These are phyloP conservation scores for Anastrepha obliqua DNA, from an alignment of 1,140 invertebrate genomes.

Conservation along the genomic window DNA sequence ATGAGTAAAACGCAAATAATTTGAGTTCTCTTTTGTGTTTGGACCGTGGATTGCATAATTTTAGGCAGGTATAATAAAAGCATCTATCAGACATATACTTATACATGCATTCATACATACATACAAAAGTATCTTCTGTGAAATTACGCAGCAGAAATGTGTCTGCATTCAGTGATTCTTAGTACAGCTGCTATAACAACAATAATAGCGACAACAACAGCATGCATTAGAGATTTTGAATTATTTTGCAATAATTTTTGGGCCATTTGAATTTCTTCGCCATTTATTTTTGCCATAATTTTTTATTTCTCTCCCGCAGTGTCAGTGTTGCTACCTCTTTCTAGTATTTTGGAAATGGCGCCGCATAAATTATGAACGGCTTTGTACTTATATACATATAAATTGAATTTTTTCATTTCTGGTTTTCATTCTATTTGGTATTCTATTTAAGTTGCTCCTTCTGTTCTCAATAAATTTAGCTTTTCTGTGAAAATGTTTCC, in stretches of 20 bases:
- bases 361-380: slow-evolving; percentile 11
- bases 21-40: neutral
- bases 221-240: neutral
- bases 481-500: neutral
- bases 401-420: neutral
- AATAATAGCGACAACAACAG: no score
- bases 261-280: slow-evolving; percentile 30
- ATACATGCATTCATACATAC: neutral
- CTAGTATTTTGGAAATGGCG: neutral
- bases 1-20: neutral
- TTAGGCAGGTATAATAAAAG: neutral
- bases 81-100: neutral
- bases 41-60: neutral
- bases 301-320: neutral
- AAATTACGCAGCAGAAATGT: no score
- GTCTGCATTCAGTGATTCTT: neutral
- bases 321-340: no score
- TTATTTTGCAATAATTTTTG: slow-evolving; percentile 41
- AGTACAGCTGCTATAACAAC: neutral
- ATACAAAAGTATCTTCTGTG: no score
- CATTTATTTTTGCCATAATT: slow-evolving; percentile 39
- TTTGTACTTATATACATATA: neutral
- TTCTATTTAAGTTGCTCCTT: neutral
- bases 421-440: neutral
- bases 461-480: neutral